These are phyloP conservation scores for Eptesicus fuscus DNA, from an alignment of 2,113 vertebrate genomes.

Conservation along the genomic window DNA sequence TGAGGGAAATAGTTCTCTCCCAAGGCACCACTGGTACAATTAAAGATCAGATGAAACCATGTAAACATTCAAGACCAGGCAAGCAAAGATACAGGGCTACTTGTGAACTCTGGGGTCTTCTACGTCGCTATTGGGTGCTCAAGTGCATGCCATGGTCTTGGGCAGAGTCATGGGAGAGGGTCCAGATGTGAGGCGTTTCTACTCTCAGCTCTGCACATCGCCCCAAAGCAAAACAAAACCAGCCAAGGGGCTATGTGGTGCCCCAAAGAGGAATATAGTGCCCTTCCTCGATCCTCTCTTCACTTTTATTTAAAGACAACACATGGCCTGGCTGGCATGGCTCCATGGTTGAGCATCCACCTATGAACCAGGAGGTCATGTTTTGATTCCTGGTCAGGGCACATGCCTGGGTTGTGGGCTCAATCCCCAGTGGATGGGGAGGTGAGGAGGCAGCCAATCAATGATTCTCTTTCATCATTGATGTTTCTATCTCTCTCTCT, in stretches of 20 bases:
- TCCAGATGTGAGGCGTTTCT: background rate
- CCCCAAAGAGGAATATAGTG: background rate
- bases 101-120: background rate
- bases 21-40: background rate
- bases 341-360: too few relatives aligned
- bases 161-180: background rate
- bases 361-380: too few relatives aligned
- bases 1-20: background rate
- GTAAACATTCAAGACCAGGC: background rate
- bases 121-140: rapidly evolving
- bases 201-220: background rate
- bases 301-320: slow-evolving; percentile 7
- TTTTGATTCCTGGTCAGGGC: too few relatives aligned
- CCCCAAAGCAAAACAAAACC: slow-evolving; percentile 10
- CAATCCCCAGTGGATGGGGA: too few relatives aligned
- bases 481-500: too few relatives aligned
- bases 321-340: background rate
- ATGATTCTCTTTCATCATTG: too few relatives aligned
- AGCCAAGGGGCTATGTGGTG: background rate
- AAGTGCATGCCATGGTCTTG: background rate
- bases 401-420: too few relatives aligned
- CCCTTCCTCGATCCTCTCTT: slow-evolving; percentile 25
- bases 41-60: background rate
- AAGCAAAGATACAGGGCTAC: background rate
- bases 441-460: too few relatives aligned